Base-by-base conservation (phyloP, 2,888 invertebrate genomes). In the Venusia cambrica region DNA sequence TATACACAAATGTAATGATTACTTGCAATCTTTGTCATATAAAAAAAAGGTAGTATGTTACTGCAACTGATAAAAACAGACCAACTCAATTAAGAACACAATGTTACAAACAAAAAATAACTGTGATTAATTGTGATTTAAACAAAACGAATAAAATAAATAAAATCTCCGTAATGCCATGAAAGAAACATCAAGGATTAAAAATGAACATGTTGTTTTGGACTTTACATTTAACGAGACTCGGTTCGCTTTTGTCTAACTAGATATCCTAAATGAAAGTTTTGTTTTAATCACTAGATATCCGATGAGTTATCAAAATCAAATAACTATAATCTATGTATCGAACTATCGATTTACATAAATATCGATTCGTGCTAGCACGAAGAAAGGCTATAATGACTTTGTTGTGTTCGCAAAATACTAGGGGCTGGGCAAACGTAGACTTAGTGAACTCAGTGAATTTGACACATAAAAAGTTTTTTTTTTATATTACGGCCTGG, bases 211-310 rank as follows among this genome's bases (percentile, higher is more conserved):
- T 14, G 7, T 19, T 19, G 20, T 15, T 30, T 7, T 30, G 6
- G 11, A 21, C 21, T 14, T 2, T 29, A 1, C 4, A 3, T 4
- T 5, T 8, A 12, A 18, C 20, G n/a, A 20, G 14, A 8, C n/a
- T 4, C 10, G 2, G 20, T 20, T 9, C 20, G n/a, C 5, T 27
- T 7, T 27, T 16, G 10, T n/a, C 8, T 3, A 4, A 18, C 4
- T 4, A 8, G 4, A 3, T 9, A 11, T 7, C 9, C 5, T 13
- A 19, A 9, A 3, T 22, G 17, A 6, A 1, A 6, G 27, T 38
- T 27, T 35, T 38, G 35, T 43, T 38, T 35, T 16, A 38, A 43
- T 43, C 30, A 42, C 22, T n/a, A n/a, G n/a, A n/a, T n/a, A n/a
- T n/a, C n/a, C n/a, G n/a, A n/a, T n/a, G n/a, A n/a, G n/a, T n/a